A percentile compares a stretch with the other conserved stretches of the same genome.
These are phyloP conservation scores for Gonioctena quinquepunctata DNA, from an alignment of 1,140 invertebrate genomes.

Conservation along the genomic window DNA sequence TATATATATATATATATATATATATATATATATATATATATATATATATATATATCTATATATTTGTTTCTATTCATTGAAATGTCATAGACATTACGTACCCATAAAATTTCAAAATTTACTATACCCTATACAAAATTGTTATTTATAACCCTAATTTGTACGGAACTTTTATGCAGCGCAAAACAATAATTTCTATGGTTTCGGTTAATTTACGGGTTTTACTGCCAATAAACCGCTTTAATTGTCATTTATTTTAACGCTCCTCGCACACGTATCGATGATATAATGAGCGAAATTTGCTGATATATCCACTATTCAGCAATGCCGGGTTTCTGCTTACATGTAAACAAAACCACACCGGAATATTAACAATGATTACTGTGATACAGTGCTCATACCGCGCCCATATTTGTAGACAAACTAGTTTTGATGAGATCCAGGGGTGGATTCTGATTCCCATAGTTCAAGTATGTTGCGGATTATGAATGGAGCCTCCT, in stretches of 20 bases:
- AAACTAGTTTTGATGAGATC: neutral
- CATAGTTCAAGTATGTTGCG: too few relatives aligned
- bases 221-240: slow-evolving; percentile 6
- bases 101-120: neutral
- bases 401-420: neutral
- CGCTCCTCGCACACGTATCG: slow-evolving; percentile 4
- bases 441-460: neutral
- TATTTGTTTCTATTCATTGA: neutral
- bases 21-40: too few relatives aligned
- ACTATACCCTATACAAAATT: neutral
- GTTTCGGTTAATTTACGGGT: slow-evolving; percentile 1
- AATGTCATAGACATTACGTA: neutral
- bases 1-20: too few relatives aligned
- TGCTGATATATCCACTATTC: slow-evolving; percentile 1
- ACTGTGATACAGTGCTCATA: slow-evolving; percentile 1
- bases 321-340: slow-evolving; percentile 5
- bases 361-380: neutral
- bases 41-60: too few relatives aligned
- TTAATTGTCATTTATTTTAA: slow-evolving; percentile 16
- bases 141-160: slow-evolving; percentile 8
- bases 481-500: too few relatives aligned
- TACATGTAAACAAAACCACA: slow-evolving; percentile 1
- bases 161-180: slow-evolving; percentile 8
- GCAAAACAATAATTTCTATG: neutral
- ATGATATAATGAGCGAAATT: slow-evolving; percentile 13